phyloP scores from a whole-genome alignment of 2,797 vertebrate genomes.

The Danio choprae region DNA sequence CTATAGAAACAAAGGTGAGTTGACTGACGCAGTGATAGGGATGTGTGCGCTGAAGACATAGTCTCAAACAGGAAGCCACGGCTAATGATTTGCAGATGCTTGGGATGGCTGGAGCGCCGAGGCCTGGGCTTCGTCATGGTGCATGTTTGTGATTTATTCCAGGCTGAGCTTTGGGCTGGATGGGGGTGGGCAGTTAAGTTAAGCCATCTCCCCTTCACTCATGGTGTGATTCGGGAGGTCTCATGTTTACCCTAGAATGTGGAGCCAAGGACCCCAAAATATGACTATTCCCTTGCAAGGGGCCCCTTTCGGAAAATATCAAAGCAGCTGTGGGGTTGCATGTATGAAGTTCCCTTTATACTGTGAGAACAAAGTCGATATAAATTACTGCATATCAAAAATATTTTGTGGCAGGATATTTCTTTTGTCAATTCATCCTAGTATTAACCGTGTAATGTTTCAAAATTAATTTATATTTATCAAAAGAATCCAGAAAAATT shows the following conservation, averaged over 20 bases:
- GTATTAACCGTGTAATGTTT: too few relatives aligned
- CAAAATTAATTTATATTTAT: too few relatives aligned
- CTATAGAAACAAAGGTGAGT: too few relatives aligned
- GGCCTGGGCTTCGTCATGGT: constrained; percentile 73
- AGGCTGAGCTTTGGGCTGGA: constrained; percentile 22
- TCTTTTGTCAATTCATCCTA: too few relatives aligned
- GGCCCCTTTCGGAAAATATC: constrained; percentile 8
- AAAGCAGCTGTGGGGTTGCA: constrained; percentile 7
- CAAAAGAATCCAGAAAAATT: too few relatives aligned
- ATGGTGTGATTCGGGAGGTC: constrained; percentile 58
- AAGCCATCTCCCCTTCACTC: constrained; percentile 60
- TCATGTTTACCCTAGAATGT: constrained; percentile 53
- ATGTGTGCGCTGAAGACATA: constrained; percentile 72
- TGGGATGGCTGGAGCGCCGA: constrained; percentile 71
- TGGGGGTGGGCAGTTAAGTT: constrained; percentile 64
- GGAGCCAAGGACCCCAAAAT: neutral
- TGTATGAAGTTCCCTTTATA: neutral
- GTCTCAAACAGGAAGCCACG: constrained; percentile 78
- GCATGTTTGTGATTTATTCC: constrained; percentile 77
- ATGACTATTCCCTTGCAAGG: neutral
- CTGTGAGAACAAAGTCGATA: neutral
- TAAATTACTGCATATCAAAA: too few relatives aligned
- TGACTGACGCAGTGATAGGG: constrained; percentile 62
- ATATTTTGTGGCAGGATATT: too few relatives aligned
- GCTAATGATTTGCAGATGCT: constrained; percentile 82